Evolutionary conservation across 2,797 vertebrate species (phyloP), one percentile per base, ranked within the genome.

Genomic region (Morus bassanus): DNA sequence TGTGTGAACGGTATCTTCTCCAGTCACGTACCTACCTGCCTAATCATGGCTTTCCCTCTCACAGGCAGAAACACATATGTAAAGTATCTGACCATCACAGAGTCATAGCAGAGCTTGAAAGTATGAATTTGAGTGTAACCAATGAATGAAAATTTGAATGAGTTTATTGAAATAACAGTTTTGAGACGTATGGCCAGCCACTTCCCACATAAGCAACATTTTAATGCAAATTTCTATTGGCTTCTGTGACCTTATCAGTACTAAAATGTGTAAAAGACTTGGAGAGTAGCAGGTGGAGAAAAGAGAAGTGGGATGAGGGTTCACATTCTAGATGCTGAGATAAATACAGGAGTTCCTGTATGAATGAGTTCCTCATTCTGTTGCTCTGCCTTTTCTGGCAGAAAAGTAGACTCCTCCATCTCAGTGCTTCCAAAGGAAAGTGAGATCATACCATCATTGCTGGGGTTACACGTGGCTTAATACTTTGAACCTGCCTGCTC

Each of bases 251-350:
- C 23, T 91, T 85, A 72, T 23, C 30, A 77, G 48, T 39, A 85
- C 27, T 39, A 64, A 92, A 85, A 77, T 21, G 13, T 24, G 39
- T 64, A 37, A 39, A 43, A 87, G 56, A 80, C 48, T 64, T 93
- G 37, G 72, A 91, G 37, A 37, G 50, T 68, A 80, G n/a, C 78
- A 93, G 89, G 68, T 83, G 57, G 45, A 75, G 57, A 95, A 93
- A 96, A 85, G 57, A 91, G 92, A 96, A 95, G 94, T 93, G 82
- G 72, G 46, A 87, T 85, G 33, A 61, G 13, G 51, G 39, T 64
- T 92, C 48, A 68, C 64, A 70, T 64, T 12, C 31, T 92, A 79
- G 39, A 82, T 79, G 48, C 13, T 80, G 84, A 91, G 83, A 88
- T 63, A 94, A 90, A 69, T 31, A 57, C 35, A 85, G 31, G 59